Base-by-base conservation (phyloP, 2,888 invertebrate genomes). In the Ptychoptera contaminata region DNA sequence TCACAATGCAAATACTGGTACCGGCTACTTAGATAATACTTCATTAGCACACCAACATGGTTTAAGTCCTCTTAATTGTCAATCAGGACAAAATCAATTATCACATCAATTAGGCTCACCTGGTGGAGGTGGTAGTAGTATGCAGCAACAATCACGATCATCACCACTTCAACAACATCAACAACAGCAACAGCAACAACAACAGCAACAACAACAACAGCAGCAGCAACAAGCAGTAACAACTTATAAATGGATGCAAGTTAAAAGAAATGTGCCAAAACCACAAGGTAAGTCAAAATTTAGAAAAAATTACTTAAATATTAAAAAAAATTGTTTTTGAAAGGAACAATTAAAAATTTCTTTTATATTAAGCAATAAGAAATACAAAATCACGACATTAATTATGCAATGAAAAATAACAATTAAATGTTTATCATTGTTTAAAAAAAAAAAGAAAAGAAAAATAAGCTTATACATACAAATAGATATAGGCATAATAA, bases 231-330 rank as follows among this genome's bases (percentile, higher is more conserved):
- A 75, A 11, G 69, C 76, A 41, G 78, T 90, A 48, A 91, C 91
- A 16, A 92, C 93, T 0, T 96, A 94, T 68, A 93, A 96, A 66
- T 96, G 96, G 96, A 96, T 96, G 96, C 93, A 94, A 70, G 87
- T 96, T 57, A 96, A 96, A 69, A 74, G 96, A 65, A 93, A 92
- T 67, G 85, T 91, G 53, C 91, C 93, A 42, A 94, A 94, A 68
- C 90, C 93, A 55, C 72, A 83, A 63, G 84, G 92, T 87, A 65
- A 76, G 79, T 67, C 16, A 2, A 11, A n/a, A n/a, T n/a, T n/a
- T n/a, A n/a, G n/a, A n/a, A 32, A 11, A 32, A 32, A n/a, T 9
- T 32, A 11, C 8, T 11, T 32, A 32, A 32, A 23, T 5, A 5
- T 7, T 23, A 23, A 23, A 7, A 23, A 23, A 23, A 5, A 5